Percentiles rank a stretch among this genome's conserved stretches.
Evolutionary conservation across 2,888 invertebrate genomes (phyloP).

Genomic region (Mechanitis mazaeus): DNA sequence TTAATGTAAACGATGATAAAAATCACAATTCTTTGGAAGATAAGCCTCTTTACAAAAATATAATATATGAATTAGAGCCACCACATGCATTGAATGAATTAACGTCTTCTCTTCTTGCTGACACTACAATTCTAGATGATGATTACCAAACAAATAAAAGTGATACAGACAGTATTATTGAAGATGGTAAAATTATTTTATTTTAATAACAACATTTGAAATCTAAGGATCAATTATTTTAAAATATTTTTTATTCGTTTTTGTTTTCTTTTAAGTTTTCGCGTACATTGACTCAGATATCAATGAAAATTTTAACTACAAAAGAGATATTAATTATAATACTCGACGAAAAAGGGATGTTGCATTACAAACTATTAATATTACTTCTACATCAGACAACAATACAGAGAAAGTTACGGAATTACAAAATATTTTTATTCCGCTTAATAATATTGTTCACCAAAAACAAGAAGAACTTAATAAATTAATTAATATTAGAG

Average conservation of each 20-base stretch:
- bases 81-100: neutral
- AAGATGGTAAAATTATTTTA: neutral
- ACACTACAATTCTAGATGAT: neutral
- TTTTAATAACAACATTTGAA: too few species aligned
- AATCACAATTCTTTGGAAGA: neutral
- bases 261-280: constrained; percentile 1
- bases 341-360: constrained; percentile 13
- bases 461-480: constrained; percentile 48
- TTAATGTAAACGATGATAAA: constrained; percentile 4
- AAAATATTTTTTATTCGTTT: too few species aligned
- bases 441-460: constrained; percentile 44
- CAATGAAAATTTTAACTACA: constrained; percentile 1
- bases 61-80: neutral
- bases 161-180: neutral
- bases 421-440: constrained; percentile 24
- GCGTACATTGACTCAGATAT: constrained; percentile 6
- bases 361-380: constrained; percentile 2
- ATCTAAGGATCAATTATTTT: too few species aligned
- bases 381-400: neutral
- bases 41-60: neutral
- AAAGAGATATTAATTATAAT: neutral
- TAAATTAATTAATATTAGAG: constrained; percentile 41
- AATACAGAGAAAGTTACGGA: constrained; percentile 7
- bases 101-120: neutral
- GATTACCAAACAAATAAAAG: neutral